Evolutionary conservation across 2,888 invertebrate species (phyloP), one percentile per base, ranked within the genome.

Genomic region (Hydropsyche betteni): DNA sequence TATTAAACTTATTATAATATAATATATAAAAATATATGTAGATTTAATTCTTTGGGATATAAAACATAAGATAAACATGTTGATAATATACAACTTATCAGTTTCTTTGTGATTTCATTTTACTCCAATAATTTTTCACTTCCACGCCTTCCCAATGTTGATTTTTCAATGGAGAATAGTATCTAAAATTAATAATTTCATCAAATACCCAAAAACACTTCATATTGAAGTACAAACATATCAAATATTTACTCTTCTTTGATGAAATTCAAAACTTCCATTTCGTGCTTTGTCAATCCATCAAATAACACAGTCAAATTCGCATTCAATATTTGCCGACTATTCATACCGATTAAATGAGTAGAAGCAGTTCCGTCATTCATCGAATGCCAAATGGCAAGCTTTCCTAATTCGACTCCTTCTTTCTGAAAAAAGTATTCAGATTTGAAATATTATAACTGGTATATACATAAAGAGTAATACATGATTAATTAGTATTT

Each of bases 331-430:
- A 93, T 86, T 5, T 88, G 83, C 73, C 85, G 84, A 82, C 89
- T 92, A 83, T 91, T 92, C 87, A 95, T 93, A 72, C 96, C 96
- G 80, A 93, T 90, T 34, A 96, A 84, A 82, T 92, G 91, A 0
- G 94, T 93, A 79, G 90, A 87, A 44, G 92, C 88, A 51, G 89
- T 90, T 5, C 86, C 86, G 81, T 92, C 89, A 80, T 86, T 86
- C 64, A 92, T 83, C 0, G 90, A 87, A 82, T 90, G 88, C 88
- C 91, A 90, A 75, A 92, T 86, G 8, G 94, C 94, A 53, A 95
- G 83, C 81, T 91, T 91, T 4, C 91, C 93, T 34, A 95, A 83
- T 84, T 94, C 92, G 5, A 92, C 88, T 61, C 88, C 85, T 69
- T 87, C 85, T 44, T 44, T 44, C 91, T 90, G 80, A 14, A 81